Conservation (phyloP, 2,888 invertebrate species). For the Platerodrilus igneus region DNA sequence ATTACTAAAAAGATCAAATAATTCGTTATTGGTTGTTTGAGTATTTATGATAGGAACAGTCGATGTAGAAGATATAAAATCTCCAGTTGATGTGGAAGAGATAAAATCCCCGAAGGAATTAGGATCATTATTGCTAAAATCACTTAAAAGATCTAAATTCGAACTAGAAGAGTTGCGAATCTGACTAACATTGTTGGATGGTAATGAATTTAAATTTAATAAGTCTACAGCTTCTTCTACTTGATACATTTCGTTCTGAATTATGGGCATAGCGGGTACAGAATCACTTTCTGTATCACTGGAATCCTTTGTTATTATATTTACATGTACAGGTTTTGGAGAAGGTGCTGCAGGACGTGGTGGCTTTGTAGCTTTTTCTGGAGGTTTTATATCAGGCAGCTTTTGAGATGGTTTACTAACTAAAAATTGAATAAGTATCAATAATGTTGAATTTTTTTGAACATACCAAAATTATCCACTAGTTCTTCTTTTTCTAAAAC, state of each 20-base stretch:
- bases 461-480: conserved; percentile 72
- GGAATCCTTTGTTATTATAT: conserved; percentile 32
- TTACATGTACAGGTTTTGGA: conserved; percentile 30
- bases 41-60: conserved; percentile 8
- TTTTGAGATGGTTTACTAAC: conserved; percentile 47
- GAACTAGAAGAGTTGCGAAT: conserved; percentile 40
- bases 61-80: too few relatives aligned
- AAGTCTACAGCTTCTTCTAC: conserved; percentile 57
- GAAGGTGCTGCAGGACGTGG: conserved; percentile 42
- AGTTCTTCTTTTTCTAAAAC: conserved; percentile 78
- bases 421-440: conserved; percentile 29
- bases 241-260: conserved; percentile 12
- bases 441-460: background rate
- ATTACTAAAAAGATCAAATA: conserved; percentile 65
- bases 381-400: conserved; percentile 31
- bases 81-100: too few relatives aligned
- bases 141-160: conserved; percentile 60
- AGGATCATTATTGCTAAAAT: conserved; percentile 41
- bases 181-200: conserved; percentile 16
- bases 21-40: conserved; percentile 32
- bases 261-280: conserved; percentile 19
- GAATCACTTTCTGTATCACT: conserved; percentile 37
- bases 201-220: conserved; percentile 49
- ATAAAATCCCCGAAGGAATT: conserved; percentile 51
- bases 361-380: conserved; percentile 35